These are phyloP conservation scores for Luidia sarsii DNA, from an alignment of 53 echinoderm and acorn worm species.

Conservation along the genomic window DNA sequence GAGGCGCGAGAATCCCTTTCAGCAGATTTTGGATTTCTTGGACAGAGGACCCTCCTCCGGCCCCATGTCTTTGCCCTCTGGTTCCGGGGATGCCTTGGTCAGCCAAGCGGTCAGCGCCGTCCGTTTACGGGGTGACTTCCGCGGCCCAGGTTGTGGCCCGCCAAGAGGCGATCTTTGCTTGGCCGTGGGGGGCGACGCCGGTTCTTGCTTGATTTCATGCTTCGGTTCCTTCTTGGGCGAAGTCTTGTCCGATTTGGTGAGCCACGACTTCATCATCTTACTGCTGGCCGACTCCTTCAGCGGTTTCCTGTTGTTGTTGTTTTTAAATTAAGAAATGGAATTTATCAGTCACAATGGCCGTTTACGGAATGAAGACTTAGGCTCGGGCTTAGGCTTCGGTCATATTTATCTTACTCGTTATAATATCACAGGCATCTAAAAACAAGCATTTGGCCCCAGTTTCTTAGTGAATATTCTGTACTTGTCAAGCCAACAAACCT, in stretches of 20 bases:
- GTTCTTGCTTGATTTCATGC: slow-evolving; percentile 7
- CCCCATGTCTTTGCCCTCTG: slow-evolving; percentile 13
- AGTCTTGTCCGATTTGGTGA: slow-evolving; percentile 57
- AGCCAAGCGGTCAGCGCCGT: slow-evolving; percentile 61
- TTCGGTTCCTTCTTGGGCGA: slow-evolving; percentile 18
- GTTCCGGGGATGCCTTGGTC: slow-evolving; percentile 45
- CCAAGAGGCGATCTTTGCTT: not conserved
- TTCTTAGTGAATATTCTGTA: no score
- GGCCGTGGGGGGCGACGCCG: not conserved
- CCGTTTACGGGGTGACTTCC: slow-evolving; percentile 35
- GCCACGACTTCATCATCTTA: slow-evolving; percentile 80
- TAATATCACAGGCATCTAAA: no score
- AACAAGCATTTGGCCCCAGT: no score
- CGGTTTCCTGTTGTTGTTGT: slow-evolving; percentile 56
- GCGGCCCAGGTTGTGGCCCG: not conserved
- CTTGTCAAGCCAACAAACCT: no score
- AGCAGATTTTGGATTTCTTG: slow-evolving; percentile 50
- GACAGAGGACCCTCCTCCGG: slow-evolving; percentile 17
- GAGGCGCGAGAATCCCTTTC: no score
- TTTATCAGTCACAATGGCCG: no score
- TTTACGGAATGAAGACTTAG: no score
- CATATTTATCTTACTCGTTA: no score
- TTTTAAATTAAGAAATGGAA: no score
- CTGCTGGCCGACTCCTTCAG: slow-evolving; percentile 57
- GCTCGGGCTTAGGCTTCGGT: no score